phyloP scores from a whole-genome alignment of 2,888 invertebrate genomes.

The Eupithecia centaureata region DNA sequence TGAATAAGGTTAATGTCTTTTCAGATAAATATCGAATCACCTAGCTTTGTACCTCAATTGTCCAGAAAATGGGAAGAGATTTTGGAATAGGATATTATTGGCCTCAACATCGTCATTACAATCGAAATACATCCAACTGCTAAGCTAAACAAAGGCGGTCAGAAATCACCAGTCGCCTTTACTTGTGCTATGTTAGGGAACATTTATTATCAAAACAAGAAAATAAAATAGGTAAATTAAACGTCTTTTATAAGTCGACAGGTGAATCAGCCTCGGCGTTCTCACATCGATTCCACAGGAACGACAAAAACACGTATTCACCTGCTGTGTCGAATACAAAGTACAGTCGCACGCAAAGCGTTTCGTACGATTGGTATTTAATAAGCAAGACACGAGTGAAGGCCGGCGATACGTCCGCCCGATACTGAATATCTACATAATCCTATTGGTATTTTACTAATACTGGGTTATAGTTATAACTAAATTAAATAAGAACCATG shows the following conservation, averaged over 20 bases:
- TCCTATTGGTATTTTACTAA: constrained; percentile 2
- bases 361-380: constrained; percentile 65
- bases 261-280: constrained; percentile 43
- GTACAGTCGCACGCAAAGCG: constrained; percentile 58
- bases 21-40: not conserved
- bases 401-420: constrained; percentile 63
- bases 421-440: constrained; percentile 35
- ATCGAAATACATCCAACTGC: not conserved
- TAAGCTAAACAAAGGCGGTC: too few species aligned
- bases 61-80: not conserved
- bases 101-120: not conserved
- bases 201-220: not conserved
- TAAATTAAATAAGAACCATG: not conserved
- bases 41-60: not conserved
- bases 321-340: constrained; percentile 71
- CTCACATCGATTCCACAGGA: constrained; percentile 73
- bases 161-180: too few species aligned
- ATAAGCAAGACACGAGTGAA: constrained; percentile 66
- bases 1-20: not conserved
- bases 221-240: not conserved
- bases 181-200: not conserved
- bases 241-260: constrained; percentile 5
- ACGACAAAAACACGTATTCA: constrained; percentile 73
- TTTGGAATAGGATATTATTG: not conserved
- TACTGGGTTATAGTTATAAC: not conserved